Evolutionary conservation across 2,888 invertebrate species (phyloP), one percentile per base, ranked within the genome.

Genomic region (Salpingus planirostris): DNA sequence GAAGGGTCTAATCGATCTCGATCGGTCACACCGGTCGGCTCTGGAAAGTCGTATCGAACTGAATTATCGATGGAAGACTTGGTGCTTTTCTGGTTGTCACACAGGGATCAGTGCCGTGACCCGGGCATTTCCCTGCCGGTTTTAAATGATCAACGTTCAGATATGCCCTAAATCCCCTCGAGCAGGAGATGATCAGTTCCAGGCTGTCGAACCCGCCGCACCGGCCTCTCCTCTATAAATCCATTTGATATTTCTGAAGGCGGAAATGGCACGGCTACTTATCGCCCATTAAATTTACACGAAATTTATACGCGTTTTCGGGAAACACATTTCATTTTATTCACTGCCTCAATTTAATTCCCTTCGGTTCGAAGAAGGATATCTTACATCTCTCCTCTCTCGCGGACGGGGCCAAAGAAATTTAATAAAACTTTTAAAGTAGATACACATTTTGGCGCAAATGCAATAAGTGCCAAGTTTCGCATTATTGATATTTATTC

Each of bases 191-290:
- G 53, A 52, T 55, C 54, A 49, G 52, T 56, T 56, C 54, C 55
- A 49, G 46, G 46, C 50, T 50, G 51, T 52, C 53, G 54, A 54
- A 54, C 50, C 42, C 46, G 49, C 50, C n/a, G n/a, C n/a, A n/a
- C n/a, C n/a, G n/a, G n/a, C n/a, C n/a, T n/a, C 52, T 52, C 51
- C 47, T 50, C 50, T 42, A 54, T 54, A 56, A 56, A 56, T 56
- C 54, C 52, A 50, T 52, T 54, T 51, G 52, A 50, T 54, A 53
- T 56, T 54, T 54, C 50, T 49, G 44, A 46, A 49, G 49, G 46
- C 52, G 52, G 51, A 55, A 55, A 54, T 47, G 50, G 54, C 54
- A 55, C 56, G 55, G 52, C 52, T 53, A 55, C 55, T 55, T 56
- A 54, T 51, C 52, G 49, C 49, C 49, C 51, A 54, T 53, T 54